Base-by-base conservation (phyloP, 2,797 vertebrate genomes). In the Buphagus erythrorhynchus region DNA sequence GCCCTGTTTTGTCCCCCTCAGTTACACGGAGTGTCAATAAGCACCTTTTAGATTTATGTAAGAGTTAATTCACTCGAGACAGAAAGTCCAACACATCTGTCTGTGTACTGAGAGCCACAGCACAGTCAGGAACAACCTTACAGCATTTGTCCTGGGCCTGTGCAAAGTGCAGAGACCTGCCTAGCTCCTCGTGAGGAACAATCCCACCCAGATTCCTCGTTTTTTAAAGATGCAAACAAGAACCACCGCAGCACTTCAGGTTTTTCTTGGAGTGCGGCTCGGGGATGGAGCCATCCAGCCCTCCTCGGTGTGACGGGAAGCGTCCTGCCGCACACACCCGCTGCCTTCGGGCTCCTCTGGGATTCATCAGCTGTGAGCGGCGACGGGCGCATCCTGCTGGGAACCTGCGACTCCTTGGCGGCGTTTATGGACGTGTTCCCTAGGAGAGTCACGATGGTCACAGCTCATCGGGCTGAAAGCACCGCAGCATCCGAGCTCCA, bases 11-110 rank as follows among this genome's bases (percentile, higher is more conserved):
- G n/a, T 57, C 29, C 59, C 13, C 11, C 92, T 81, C 43, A 75
- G 74, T 81, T 88, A 88, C 12, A 4, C 2, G 86, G 46, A 57
- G 46, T 63, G 77, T 67, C 83, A 85, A 35, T 77, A 78, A 97
- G 91, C 94, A 96, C 94, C 85, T 96, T 97, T 82, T 28, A 36
- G 81, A 69, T 94, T 91, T 82, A 35, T 67, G 16, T 55, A 75
- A n/a, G 31, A 90, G 42, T 90, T 80, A 93, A 92, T 80, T 68
- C 51, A 75, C 79, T 97, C 79, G 83, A 95, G 79, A 49, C 6
- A 33, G 52, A 79, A 94, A 93, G 38, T 49, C 92, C 13, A 48
- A 54, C 88, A 92, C 66, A 62, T 48, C 88, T 74, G 72, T 43
- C 16, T 77, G 54, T 33, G 65, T 49, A 36, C 79, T 58, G 81